Evolutionary conservation across 2,797 vertebrate species (phyloP), one percentile per base, ranked within the genome.

Genomic region (Naso thynnoides): DNA sequence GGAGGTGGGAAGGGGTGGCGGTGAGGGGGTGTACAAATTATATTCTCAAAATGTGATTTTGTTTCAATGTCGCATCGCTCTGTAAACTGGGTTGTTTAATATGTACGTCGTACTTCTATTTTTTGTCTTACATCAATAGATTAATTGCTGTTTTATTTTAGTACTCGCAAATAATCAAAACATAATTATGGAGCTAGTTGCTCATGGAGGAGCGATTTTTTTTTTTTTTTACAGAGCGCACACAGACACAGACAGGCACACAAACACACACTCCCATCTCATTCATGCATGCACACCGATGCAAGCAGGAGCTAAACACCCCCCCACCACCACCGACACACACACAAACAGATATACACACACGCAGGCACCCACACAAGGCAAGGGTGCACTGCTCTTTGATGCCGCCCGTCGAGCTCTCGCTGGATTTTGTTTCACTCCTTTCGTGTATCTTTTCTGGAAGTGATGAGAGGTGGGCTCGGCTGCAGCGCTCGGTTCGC

Each of bases 121-220:
- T 91, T 73, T 84, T 84, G 82, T 87, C 67, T 85, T 80, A 87
- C 82, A 86, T 88, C 84, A 77, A 81, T 78, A 88, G 81, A 91
- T 92, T 91, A 92, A 91, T 90, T 90, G 74, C 82, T 81, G 85
- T 86, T 92, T 91, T 91, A 91, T 93, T 93, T 92, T 90, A 86
- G 92, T 48, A 48, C 85, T 76, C 36, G 39, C 77, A 88, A 89
- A 91, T 87, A 88, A 90, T 92, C 86, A 84, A 88, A 91, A 87
- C 84, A 83, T 91, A 89, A 91, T 92, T 91, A 91, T 60, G 64
- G 84, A 85, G 86, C 73, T 82, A 86, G 91, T 86, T 89, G 83
- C 79, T 89, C 85, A 68, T 83, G 78, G 72, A 84, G 80, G 83
- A 76, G 80, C 33, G 42, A 80, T 85, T 83, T 84, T n/a, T n/a